Conservation (phyloP, 2,888 invertebrate genomes). For the Podotricha telesiphe region DNA sequence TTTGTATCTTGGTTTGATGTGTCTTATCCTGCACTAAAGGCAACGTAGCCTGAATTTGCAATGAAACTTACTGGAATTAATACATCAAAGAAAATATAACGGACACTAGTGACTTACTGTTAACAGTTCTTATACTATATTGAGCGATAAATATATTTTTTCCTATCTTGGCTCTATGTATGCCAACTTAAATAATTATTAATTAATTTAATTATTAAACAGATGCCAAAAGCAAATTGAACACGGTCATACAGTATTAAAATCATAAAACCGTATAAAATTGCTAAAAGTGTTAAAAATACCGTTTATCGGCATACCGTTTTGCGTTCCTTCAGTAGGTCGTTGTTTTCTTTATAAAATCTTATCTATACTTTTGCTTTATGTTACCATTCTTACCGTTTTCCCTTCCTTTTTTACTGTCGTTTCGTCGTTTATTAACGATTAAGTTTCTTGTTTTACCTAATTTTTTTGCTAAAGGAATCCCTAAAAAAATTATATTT, state of each 20-base stretch:
- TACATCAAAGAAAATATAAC: not conserved
- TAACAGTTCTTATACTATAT: not conserved
- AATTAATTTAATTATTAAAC: constrained; percentile 22
- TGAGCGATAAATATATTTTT: not conserved
- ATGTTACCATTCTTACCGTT: constrained; percentile 27
- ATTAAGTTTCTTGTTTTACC: constrained; percentile 53
- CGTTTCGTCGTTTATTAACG: constrained; percentile 46
- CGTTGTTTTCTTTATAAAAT: constrained; percentile 24
- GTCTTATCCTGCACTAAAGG: not conserved
- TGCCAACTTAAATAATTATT: not conserved
- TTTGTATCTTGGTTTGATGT: not conserved
- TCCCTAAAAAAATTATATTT: constrained; percentile 44
- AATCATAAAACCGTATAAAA: constrained; percentile 25
- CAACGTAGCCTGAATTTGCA: not conserved
- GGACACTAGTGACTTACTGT: too few relatives aligned
- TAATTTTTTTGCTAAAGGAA: constrained; percentile 50
- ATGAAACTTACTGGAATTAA: not conserved
- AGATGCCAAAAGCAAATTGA: constrained; percentile 5
- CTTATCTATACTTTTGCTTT: constrained; percentile 18
- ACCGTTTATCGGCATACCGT: constrained; percentile 34
- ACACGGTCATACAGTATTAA: not conserved
- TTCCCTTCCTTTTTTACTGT: constrained; percentile 21
- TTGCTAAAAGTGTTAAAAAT: constrained; percentile 30
- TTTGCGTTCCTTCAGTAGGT: constrained; percentile 17
- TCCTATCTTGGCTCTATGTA: not conserved